Base-by-base conservation (phyloP, 2,113 vertebrate genomes). In the Rana temporaria region DNA sequence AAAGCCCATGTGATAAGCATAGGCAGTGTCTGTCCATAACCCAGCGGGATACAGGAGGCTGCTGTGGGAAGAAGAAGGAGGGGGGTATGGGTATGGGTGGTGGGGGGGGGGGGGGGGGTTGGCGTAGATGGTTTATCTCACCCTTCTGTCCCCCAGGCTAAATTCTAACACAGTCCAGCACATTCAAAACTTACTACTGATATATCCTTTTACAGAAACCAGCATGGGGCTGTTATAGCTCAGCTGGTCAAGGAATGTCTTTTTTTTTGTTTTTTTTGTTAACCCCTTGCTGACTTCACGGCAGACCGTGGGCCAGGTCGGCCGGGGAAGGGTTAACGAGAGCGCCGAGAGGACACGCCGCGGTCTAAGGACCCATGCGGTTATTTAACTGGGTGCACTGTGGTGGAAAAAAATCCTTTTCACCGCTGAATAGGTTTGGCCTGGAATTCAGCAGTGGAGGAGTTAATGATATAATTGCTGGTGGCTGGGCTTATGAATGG, bases 401-500 rank as follows among this genome's bases (percentile, higher is more conserved):
- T 17, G 60, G 38, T 78, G 42, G 59, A 52, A 52, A 30, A 38
- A 52, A 77, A 77, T 63, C 20, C n/a, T 64, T 64, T 71, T 74
- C 42, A 59, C 64, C 20, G 19, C 20, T 66, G 65, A 74, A 66
- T 66, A 38, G 22, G 8, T 79, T 57, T 42, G 19, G 15, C 68
- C 24, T n/a, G 1, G 42, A 18, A 22, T 38, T 48, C 79, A 55
- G 80, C 71, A 20, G 2, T 42, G 70, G 34, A 82, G 62, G 62
- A 82, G 70, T 82, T 74, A 82, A 82, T 75, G 24, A 82, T 66
- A 67, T 82, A 82, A 82, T 75, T 82, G 64, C 26, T 56, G 30
- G 71, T 57, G 26, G 42, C 32, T 65, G 26, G 59, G 63, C 52
- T 74, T 82, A 74, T 82, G 63, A 82, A 82, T 82, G 80, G 63